A percentile compares a stretch with the other conserved stretches of the same genome.
These are phyloP conservation scores for Apodemia duryi DNA, from an alignment of 2,888 invertebrate species.

Conservation along the genomic window DNA sequence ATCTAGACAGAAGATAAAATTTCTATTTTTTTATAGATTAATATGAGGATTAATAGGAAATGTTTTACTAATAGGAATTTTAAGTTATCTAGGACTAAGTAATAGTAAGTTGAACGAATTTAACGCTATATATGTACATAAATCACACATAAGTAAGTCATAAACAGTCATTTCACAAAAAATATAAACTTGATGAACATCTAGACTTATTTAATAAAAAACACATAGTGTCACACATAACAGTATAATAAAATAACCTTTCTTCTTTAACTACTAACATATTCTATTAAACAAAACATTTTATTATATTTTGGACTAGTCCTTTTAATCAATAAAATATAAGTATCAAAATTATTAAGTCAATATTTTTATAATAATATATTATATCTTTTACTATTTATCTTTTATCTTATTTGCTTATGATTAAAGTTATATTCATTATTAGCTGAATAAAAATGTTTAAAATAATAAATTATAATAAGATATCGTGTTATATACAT, in stretches of 20 bases:
- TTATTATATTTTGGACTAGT: slow-evolving; percentile 8
- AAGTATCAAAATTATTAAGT: slow-evolving; percentile 12
- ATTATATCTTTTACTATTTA: slow-evolving; percentile 3
- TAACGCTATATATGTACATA: slow-evolving; percentile 18
- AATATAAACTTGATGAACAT: not conserved
- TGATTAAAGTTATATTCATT: not conserved
- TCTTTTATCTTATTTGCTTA: not conserved
- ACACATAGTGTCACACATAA: not conserved
- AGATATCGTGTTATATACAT: no score
- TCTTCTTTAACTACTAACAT: slow-evolving; percentile 4
- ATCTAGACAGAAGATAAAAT: slow-evolving; percentile 17
- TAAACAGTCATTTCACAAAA: not conserved
- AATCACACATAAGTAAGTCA: slow-evolving; percentile 13
- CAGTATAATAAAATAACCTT: slow-evolving; percentile 7
- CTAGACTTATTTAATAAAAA: not conserved
- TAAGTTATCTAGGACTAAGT: slow-evolving; percentile 19
- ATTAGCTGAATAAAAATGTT: not conserved
- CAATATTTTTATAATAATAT: slow-evolving; percentile 6
- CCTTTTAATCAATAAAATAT: slow-evolving; percentile 10
- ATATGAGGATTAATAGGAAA: slow-evolving; percentile 20
- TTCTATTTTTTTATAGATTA: not conserved
- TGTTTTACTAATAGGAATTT: slow-evolving; percentile 12
- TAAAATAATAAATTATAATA: not conserved
- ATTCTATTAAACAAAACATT: slow-evolving; percentile 6
- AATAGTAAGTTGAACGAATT: slow-evolving; percentile 11